Base-by-base conservation (phyloP, 2,113 vertebrate genomes). In the Phalacrocorax carbo region DNA sequence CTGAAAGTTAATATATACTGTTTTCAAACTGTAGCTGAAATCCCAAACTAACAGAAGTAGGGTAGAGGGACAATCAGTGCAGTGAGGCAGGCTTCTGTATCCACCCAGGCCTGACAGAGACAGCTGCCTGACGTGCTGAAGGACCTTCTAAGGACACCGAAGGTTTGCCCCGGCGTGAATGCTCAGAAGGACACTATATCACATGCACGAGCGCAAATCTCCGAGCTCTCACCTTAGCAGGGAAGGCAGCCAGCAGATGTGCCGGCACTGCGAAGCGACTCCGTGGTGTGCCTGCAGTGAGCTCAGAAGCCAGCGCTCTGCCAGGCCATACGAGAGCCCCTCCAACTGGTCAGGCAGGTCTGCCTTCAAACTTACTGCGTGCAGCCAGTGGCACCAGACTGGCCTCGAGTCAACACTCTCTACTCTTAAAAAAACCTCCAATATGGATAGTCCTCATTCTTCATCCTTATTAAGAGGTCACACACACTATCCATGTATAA, bases 201-300 rank as follows among this genome's bases (percentile, higher is more conserved):
- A 27, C n/a, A 26, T 0, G 57, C 71, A 46, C n/a, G 7, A 84
- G 54, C 7, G 11, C 46, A 22, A 11, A 11, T 2, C 72, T 52
- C 60, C 0, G 1, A 32, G 36, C 57, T 52, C 51, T 29, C 79
- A 32, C 14, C 73, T 40, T 18, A 16, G 40, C 23, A 69, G 60
- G 55, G 68, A 64, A 19, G 51, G 29, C 52, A n/a, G 60, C 4
- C 65, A 36, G 76, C 0, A 20, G 54, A 16, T 8, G 13, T 54
- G 40, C 66, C 34, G 73, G 20, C 13, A 13, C 32, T 14, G 70
- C 81, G 32, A 25, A 46, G 48, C 25, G 40, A 2, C 36, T 11
- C 54, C 44, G 49, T 5, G 1, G 15, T 0, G 18, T 10, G 36
- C 25, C 68, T 22, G 65, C 57, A 18, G 34, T 0, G 8, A 44